Evolutionary conservation across 2,797 vertebrate genomes (phyloP), one percentile per base, ranked within the genome.

Genomic region (Danio choprae): DNA sequence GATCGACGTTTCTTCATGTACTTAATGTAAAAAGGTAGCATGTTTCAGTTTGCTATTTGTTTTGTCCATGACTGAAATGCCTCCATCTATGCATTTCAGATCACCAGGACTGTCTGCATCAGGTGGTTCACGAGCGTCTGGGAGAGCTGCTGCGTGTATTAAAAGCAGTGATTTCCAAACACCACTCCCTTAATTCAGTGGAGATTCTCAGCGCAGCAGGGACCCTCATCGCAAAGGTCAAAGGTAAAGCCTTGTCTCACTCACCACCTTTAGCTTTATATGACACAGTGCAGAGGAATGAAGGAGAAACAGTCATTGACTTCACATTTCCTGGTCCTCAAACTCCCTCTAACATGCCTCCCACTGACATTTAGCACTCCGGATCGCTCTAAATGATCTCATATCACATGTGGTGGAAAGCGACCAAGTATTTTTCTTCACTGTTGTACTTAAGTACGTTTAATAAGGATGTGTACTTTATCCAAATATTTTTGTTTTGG

Each of bases 191-290:
- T 55, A 98, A 98, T 92, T 99, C 96, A 0, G 95, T 96, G 87
- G 97, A 97, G 84, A 96, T 99, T 90, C 96, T 98, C 41, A 97
- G 95, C 87, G 95, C 96, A 22, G 96, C 96, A 50, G 97, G 97
- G 89, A 95, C 94, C 11, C 94, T 99, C 89, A 95, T 97, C 85
- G 93, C 96, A 82, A 96, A 96, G 91, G 96, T 99, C 87, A 98
- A 98, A 97, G 97, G 98, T 99, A 92, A 96, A 95, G 55, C 44
- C 13, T 8, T 13, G 13, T 46, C 53, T 77, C 40, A 50, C 71
- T 51, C 60, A 0, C 20, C 13, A 2, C 20, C 40, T 38, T 43
- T 15, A 4, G 65, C 48, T 76, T 76, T 29, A 36, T n/a, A 55
- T 65, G 62, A 58, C 18, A 12, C 18, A 65, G 11, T 9, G 40